Conservation (phyloP, 2,113 vertebrate genomes). For the Lophius piscatorius region DNA sequence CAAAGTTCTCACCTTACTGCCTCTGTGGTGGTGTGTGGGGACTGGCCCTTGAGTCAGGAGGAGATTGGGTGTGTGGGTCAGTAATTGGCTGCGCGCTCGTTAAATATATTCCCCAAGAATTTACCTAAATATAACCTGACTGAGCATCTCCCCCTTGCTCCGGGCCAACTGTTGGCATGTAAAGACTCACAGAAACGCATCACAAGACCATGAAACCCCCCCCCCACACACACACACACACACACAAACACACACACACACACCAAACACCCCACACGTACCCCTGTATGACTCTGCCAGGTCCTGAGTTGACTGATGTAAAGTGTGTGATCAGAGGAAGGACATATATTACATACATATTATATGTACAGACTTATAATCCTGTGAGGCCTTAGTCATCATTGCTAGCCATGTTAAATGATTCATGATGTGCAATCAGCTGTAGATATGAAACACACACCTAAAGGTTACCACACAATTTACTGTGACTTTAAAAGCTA, state of each 20-base stretch:
- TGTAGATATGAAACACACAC: neutral
- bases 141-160: slow-evolving; percentile 32
- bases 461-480: slow-evolving; percentile 4
- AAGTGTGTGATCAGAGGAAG: slow-evolving; percentile 1
- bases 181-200: slow-evolving; percentile 58
- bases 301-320: neutral
- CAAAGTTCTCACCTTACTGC: slow-evolving; percentile 57
- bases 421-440: neutral
- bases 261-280: too few relatives aligned
- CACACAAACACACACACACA: too few relatives aligned
- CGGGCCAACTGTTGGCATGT: slow-evolving; percentile 53
- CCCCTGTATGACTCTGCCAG: slow-evolving; percentile 8
- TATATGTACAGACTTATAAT: neutral
- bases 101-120: slow-evolving; percentile 57
- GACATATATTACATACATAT: neutral
- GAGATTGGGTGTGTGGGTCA: slow-evolving; percentile 34
- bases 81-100: slow-evolving; percentile 49
- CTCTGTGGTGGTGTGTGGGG: slow-evolving; percentile 16
- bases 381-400: neutral
- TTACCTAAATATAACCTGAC: slow-evolving; percentile 72
- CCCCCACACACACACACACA: slow-evolving; percentile 4
- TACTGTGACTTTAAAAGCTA: neutral
- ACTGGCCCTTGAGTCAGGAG: slow-evolving; percentile 37
- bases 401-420: neutral
- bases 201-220: slow-evolving; percentile 56